phyloP scores from a whole-genome alignment of 2,797 vertebrate genomes.

The Neosilurus mollespiculum region DNA sequence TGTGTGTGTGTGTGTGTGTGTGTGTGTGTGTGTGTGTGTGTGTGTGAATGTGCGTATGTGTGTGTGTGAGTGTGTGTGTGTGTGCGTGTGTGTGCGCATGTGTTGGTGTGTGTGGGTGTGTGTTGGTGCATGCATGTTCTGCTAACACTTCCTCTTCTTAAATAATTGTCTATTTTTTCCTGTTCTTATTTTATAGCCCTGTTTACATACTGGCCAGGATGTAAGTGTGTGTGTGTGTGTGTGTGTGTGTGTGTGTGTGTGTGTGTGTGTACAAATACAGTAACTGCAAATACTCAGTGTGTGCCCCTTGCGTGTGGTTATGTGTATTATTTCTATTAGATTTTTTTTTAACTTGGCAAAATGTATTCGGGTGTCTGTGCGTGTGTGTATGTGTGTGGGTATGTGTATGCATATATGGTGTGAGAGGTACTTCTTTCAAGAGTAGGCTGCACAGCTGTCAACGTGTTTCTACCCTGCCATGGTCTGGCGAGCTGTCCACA shows the following conservation, averaged over 20 bases:
- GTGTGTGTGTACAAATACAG: neutral
- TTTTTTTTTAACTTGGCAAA: conserved; percentile 14
- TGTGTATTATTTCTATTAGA: conserved; percentile 22
- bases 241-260: neutral
- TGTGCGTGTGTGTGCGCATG: neutral
- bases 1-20: neutral
- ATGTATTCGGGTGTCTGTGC: neutral
- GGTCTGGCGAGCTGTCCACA: too few species aligned
- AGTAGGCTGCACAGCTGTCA: too few species aligned
- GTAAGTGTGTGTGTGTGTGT: neutral
- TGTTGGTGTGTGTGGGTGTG: neutral
- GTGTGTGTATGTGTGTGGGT: neutral
- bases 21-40: neutral
- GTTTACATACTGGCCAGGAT: conserved; percentile 17
- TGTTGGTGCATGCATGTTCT: neutral
- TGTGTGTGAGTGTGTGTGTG: too few species aligned
- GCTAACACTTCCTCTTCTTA: neutral
- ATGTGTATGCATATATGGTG: neutral
- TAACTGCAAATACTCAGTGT: conserved; percentile 18
- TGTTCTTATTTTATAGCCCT: conserved; percentile 19
- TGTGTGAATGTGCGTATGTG: neutral
- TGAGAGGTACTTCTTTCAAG: neutral
- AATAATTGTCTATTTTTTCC: conserved; percentile 10
- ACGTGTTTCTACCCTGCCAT: too few species aligned
- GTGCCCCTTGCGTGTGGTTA: conserved; percentile 7